phyloP scores from a whole-genome alignment of 2,113 vertebrate genomes.

The Peromyscus californicus region DNA sequence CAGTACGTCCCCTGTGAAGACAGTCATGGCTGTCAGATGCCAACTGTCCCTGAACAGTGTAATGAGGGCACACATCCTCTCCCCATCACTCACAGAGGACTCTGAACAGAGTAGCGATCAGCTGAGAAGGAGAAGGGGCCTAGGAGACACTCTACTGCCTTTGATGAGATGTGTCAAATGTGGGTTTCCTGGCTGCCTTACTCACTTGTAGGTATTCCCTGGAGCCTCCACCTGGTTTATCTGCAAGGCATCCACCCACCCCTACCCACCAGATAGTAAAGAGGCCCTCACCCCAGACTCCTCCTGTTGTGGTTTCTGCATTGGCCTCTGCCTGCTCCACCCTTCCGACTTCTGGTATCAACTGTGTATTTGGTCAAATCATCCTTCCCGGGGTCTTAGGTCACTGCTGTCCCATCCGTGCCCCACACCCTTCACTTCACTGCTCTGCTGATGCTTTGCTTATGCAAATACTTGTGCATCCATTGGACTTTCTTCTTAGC shows the following conservation, averaged over 20 bases:
- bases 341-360: neutral
- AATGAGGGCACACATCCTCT: neutral
- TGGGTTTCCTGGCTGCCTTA: rapidly evolving
- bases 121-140: neutral
- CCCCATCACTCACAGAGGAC: neutral
- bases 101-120: neutral
- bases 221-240: rapidly evolving
- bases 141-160: neutral
- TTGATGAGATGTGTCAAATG: neutral
- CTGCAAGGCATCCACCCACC: neutral
- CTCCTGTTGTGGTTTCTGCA: neutral
- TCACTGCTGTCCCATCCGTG: neutral
- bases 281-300: neutral
- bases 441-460: neutral
- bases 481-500: neutral
- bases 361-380: neutral
- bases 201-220: neutral
- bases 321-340: neutral
- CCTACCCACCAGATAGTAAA: neutral
- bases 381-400: neutral
- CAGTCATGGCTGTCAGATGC: neutral
- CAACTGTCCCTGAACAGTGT: neutral
- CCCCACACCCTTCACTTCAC: neutral
- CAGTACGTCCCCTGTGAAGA: neutral
- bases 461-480: neutral